These are phyloP conservation scores for Gambelia wislizenii DNA, from an alignment of 2,797 vertebrate species.

Conservation along the genomic window DNA sequence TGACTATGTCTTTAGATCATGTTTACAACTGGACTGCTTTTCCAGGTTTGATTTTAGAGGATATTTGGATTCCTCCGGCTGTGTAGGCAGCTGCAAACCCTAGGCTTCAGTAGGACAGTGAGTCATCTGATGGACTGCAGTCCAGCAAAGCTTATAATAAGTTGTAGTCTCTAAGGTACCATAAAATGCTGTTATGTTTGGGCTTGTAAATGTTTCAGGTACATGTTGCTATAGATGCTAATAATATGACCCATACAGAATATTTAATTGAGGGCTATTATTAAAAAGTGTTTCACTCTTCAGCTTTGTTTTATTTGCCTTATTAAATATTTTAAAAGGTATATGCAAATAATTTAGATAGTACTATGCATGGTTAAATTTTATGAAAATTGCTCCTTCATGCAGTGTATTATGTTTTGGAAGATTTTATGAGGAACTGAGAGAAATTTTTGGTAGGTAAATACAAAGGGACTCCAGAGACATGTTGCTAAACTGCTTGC, in stretches of 20 bases:
- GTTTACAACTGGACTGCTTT: background rate
- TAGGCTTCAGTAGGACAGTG: background rate
- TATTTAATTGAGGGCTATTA: background rate
- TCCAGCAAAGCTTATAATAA: background rate
- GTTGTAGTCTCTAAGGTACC: background rate
- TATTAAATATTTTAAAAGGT: background rate
- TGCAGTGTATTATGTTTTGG: slow-evolving; percentile 12
- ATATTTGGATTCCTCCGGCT: background rate
- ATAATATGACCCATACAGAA: background rate
- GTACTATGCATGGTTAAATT: background rate
- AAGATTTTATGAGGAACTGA: background rate
- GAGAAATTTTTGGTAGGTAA: background rate
- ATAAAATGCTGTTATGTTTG: background rate
- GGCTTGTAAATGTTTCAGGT: background rate
- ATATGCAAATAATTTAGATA: background rate
- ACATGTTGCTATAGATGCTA: background rate
- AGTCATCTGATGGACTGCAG: background rate
- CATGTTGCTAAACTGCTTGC: background rate
- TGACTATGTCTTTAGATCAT: background rate
- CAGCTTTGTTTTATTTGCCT: background rate
- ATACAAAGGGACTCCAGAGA: background rate
- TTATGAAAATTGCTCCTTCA: background rate
- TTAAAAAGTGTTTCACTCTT: background rate
- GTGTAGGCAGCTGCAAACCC: background rate
- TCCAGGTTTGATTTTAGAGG: background rate